phyloP scores from a whole-genome alignment of 2,888 invertebrate species.

The Leucoma salicis region DNA sequence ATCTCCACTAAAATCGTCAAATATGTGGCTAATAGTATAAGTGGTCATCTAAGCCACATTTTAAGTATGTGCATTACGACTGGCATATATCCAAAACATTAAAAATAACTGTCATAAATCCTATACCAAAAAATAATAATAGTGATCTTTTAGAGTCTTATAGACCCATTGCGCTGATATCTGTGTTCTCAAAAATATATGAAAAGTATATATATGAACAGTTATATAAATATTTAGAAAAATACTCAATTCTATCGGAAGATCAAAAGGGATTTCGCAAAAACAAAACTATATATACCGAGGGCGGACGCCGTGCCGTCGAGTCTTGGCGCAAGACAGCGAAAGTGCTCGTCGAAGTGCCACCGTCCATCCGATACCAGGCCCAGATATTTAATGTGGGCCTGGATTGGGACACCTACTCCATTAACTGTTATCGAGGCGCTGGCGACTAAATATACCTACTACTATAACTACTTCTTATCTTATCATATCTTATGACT shows the following conservation, averaged over 20 bases:
- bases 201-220: not conserved
- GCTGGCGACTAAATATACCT: not conserved
- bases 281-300: not conserved
- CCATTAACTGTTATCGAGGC: too few species aligned
- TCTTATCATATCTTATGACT: too few species aligned
- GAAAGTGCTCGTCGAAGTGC: too few species aligned
- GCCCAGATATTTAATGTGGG: too few species aligned
- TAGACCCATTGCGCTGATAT: not conserved
- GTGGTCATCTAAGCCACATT: too few species aligned
- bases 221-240: not conserved
- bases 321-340: too few species aligned
- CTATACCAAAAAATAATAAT: not conserved
- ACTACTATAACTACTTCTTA: slow-evolving; percentile 34
- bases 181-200: not conserved
- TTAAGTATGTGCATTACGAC: not conserved
- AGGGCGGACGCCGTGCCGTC: too few species aligned
- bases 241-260: too few species aligned
- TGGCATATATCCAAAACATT: not conserved
- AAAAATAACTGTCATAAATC: not conserved
- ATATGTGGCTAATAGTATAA: too few species aligned
- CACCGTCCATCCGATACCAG: not conserved
- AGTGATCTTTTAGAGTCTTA: not conserved
- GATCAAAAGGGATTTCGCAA: too few species aligned
- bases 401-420: too few species aligned
- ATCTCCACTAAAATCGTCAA: not conserved